Evolutionary conservation across 37 sponge, comb jelly and placozoan genomes (phyloP).

Genomic region (Agelas oroides): DNA sequence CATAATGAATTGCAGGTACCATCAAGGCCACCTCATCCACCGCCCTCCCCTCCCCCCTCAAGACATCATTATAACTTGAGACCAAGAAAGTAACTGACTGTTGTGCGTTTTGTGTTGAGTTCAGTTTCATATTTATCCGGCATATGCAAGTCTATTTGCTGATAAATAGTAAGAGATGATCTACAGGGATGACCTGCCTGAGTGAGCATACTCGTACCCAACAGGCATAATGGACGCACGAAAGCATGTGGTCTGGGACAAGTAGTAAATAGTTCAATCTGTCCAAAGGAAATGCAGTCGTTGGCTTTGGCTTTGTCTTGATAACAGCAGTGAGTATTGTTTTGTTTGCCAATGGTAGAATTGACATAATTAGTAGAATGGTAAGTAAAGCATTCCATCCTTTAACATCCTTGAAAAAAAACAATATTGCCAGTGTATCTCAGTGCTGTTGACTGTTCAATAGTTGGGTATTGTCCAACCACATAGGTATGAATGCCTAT

Average conservation of each 20-base stretch:
- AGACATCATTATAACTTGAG: too few relatives aligned
- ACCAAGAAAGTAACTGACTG: too few relatives aligned
- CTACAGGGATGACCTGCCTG: neutral
- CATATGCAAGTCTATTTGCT: neutral
- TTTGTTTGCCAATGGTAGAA: neutral
- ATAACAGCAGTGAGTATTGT: neutral
- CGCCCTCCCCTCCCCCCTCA: too few relatives aligned
- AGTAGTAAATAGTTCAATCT: neutral
- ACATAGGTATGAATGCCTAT: neutral
- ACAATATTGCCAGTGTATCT: neutral
- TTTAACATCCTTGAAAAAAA: slow-evolving; percentile 8
- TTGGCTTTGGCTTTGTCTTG: neutral
- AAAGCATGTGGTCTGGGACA: neutral
- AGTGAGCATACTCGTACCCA: neutral
- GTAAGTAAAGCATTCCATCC: neutral
- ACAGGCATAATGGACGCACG: neutral
- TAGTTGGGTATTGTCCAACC: neutral
- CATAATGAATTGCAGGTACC: too few relatives aligned
- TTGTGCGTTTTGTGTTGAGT: too few relatives aligned
- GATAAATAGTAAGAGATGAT: neutral
- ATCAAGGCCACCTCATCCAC: too few relatives aligned
- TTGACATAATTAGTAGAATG: neutral
- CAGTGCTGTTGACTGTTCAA: neutral
- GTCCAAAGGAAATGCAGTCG: neutral
- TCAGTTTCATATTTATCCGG: too few relatives aligned